Evolutionary conservation across 2,113 vertebrate species (phyloP), one percentile per base, ranked within the genome.

Genomic region (Lathamus discolor): DNA sequence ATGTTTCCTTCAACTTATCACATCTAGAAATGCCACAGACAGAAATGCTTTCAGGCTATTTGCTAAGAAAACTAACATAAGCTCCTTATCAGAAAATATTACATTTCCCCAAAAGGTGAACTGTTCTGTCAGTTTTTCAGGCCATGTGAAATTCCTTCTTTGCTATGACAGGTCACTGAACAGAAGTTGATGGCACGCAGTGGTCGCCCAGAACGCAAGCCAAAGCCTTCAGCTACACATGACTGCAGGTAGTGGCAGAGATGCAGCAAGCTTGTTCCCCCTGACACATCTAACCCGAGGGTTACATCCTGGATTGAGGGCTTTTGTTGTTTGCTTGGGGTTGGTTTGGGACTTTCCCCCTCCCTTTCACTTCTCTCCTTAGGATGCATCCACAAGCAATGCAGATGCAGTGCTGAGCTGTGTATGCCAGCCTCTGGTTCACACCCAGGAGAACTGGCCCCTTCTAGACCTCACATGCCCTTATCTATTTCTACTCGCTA

Each of bases 41-140:
- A 98, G 97, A 97, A 98, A 97, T 96, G 98, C 98, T 98, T 92
- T 95, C 84, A 92, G 98, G 97, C 98, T 97, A 97, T 98, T 98
- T 98, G 95, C 97, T 91, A 96, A 96, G 96, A 98, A 98, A 98
- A 97, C 97, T 97, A 98, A 96, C 98, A 98, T 99, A 99, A 99
- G 98, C 98, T 99, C 97, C 98, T 99, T 98, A 99, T 99, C 98
- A 98, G 97, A 98, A 98, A 98, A 98, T 97, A 98, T 99, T 99
- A 98, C 93, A 95, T 97, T 98, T 97, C 93, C 96, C 97, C 20
- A 12, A 98, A 98, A 98, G 97, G 98, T 98, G 98, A 98, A 97
- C 83, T 48, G 96, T 98, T 98, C 97, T 98, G 98, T 98, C 98
- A 99, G 98, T 97, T 98, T 98, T 97, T 98, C 97, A 93, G 98